Base-by-base conservation (phyloP, 2,888 invertebrate genomes). In the Heliconius hortense region DNA sequence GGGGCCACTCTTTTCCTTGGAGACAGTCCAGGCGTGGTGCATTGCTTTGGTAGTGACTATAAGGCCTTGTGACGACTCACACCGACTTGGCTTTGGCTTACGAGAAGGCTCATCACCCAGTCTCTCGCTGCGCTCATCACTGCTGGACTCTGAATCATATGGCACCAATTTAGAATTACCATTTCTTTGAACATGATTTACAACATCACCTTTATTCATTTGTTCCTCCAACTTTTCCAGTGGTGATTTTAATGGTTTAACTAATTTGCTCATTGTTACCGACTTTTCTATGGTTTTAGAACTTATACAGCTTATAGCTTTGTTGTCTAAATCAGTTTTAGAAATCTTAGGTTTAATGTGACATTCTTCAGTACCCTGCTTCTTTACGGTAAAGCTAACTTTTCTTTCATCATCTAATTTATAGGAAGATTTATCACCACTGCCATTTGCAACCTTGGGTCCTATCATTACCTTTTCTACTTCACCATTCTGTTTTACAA, bases 91-190 rank as follows among this genome's bases (percentile, higher is more conserved):
- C 81, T 90, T 89, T 8, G 89, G 84, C 78, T 88, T 88, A 15
- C 86, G 81, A 59, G 78, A 80, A 31, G 84, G 86, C 28, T 83
- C 84, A 4, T 83, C 83, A 31, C 48, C 75, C 11, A 76, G 70
- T 76, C 83, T 81, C 3, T 84, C 87, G 26, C 69, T 79, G 0
- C 89, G 86, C 83, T 93, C 93, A 76, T 94, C 94, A 5, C 93
- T 89, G 78, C 94, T 95, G 0, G 95, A 95, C 82, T 95, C 95
- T 0, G 94, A 94, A 82, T 95, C 95, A 81, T 95, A 95, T 31
- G 95, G 95, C 75, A 95, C 95, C 74, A 95, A 88, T 79, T 89
- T 88, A 18, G 92, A 80, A 78, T 82, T 83, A 4, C 89, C 89
- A 79, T 91, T 90, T 77, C 86, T 86, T 59, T 86, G 85, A 35